These are phyloP conservation scores for Hoplodrina ambigua DNA, from an alignment of 2,888 invertebrate genomes.

Conservation along the genomic window DNA sequence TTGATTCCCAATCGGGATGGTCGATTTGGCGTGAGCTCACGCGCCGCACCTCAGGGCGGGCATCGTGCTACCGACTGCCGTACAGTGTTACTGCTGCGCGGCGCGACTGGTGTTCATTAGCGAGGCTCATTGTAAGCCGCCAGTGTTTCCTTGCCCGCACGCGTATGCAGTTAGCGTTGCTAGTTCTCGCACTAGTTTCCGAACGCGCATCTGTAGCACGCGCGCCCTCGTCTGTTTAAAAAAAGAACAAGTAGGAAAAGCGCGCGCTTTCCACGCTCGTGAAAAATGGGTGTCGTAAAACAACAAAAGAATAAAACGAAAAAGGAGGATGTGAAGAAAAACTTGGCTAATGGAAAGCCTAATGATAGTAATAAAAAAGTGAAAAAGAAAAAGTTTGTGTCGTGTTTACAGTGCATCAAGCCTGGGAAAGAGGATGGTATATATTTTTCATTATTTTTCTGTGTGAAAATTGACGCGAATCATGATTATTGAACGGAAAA, in stretches of 20 bases:
- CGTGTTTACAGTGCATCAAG: conserved; percentile 89
- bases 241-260: conserved; percentile 62
- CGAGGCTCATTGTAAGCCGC: conserved; percentile 75
- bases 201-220: conserved; percentile 85
- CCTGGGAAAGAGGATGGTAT: conserved; percentile 85
- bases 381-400: conserved; percentile 88
- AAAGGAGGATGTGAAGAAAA: conserved; percentile 72
- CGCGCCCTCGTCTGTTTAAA: conserved; percentile 73
- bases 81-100: conserved; percentile 70
- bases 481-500: conserved; percentile 51
- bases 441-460: conserved; percentile 53
- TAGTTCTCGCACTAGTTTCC: conserved; percentile 87
- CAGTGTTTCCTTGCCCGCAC: conserved; percentile 84
- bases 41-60: conserved; percentile 75
- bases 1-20: conserved; percentile 88
- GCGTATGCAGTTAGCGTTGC: conserved; percentile 88
- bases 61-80: conserved; percentile 65
- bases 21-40: conserved; percentile 86
- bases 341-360: conserved; percentile 79
- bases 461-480: conserved; percentile 22
- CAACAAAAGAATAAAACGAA: conserved; percentile 81
- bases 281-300: conserved; percentile 88
- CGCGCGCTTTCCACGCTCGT: conserved; percentile 71
- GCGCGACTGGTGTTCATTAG: conserved; percentile 72
- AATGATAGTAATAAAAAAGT: conserved; percentile 84